Base-by-base conservation (phyloP, 1,140 invertebrate genomes). In the Teleopsis dalmanni region DNA sequence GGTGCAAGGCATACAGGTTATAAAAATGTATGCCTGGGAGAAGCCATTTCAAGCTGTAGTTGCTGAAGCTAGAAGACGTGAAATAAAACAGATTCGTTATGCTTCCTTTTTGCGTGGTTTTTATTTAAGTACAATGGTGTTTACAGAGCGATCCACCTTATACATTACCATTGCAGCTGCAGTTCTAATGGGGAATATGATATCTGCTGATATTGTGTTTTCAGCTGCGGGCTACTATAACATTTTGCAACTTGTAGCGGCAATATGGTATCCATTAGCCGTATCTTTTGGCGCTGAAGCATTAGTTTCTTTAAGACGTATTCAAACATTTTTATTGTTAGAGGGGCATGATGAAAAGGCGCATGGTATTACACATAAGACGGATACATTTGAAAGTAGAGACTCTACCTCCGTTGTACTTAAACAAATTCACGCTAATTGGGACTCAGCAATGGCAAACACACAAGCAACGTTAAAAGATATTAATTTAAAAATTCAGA, bases 11-110 rank as follows among this genome's bases (percentile, higher is more conserved):
- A 82, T 83, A 52, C 77, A 83, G 69, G 80, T 89, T 44, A 83
- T 91, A 16, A 90, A 89, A 72, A 88, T 89, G 84, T 87, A 86
- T 55, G 80, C 82, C 2, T 87, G 84, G 84, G 84, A 87, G 57
- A 78, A 76, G 48, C 81, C 83, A 4, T 85, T 86, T 47, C 74
- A 76, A 45, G 73, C 72, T 22, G 72, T 82, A 1, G 74, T 83
- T 0, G 70, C 73, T 7, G 44, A 58, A 8, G 74, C 75, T 4
- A 63, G 85, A 51, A 71, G 72, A 10, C 62, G 74, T 19, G 86
- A 91, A 71, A 80, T 89, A 23, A 70, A 76, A 23, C 75, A 79
- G 35, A 80, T 92, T 27, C 80, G 75, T 14, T 76, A 76, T 21
- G 76, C 84, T 1, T 82, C 84, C 0, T 83, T 86, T 57, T 70